Evolutionary conservation across 2,113 vertebrate genomes (phyloP).

Genomic region (Caloenas nicobarica): DNA sequence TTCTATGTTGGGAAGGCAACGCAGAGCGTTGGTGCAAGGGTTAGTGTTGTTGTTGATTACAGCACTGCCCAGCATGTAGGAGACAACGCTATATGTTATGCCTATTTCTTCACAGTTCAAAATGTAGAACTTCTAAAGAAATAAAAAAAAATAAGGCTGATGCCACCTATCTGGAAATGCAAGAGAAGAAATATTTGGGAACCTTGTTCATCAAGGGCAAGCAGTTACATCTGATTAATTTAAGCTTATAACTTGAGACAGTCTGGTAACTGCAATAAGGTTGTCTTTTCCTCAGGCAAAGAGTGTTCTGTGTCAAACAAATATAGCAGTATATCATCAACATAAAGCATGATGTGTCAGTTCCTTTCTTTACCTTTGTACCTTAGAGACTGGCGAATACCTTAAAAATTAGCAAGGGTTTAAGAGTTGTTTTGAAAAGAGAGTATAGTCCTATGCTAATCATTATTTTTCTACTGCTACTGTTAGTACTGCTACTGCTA

Average conservation of each 20-base stretch:
- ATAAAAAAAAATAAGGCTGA: rapidly evolving
- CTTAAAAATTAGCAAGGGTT: neutral
- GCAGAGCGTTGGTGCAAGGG: rapidly evolving
- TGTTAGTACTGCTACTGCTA: neutral
- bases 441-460: neutral
- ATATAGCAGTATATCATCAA: neutral
- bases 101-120: neutral
- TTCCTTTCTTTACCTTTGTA: neutral
- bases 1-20: neutral
- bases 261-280: neutral
- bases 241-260: neutral
- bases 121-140: neutral
- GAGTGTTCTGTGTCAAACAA: constrained; percentile 8
- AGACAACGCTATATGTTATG: neutral
- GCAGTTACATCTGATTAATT: neutral
- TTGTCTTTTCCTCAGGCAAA: constrained; percentile 36
- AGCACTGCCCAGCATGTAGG: neutral
- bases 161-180: neutral
- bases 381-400: neutral
- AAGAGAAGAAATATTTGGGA: neutral
- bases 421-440: neutral
- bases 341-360: neutral
- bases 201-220: neutral
- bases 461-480: neutral
- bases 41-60: neutral